Percentiles rank a stretch among this genome's conserved stretches.
Conservation (phyloP, 2,797 vertebrate genomes). For the Coreius guichenoti region DNA sequence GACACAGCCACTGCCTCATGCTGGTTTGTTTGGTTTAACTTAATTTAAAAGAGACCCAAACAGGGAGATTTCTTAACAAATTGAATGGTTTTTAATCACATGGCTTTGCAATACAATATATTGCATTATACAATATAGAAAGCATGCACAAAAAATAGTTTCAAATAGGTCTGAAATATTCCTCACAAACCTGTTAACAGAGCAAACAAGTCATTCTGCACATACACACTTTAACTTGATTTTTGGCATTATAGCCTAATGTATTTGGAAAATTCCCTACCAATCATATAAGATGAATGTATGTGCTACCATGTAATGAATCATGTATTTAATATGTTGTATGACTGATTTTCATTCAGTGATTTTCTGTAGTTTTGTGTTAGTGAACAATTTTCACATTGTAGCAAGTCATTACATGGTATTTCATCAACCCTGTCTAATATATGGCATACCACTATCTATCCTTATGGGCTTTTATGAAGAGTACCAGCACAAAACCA, state of each 20-base stretch:
- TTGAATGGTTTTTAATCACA: conserved; percentile 40
- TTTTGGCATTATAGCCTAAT: too few species aligned
- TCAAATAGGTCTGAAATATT: background rate
- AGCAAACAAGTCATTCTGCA: background rate
- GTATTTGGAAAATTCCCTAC: background rate
- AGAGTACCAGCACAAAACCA: background rate
- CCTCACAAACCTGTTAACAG: background rate
- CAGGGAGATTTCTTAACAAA: conserved; percentile 7
- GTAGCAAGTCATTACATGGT: conserved; percentile 14
- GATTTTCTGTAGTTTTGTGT: background rate
- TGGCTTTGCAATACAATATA: background rate
- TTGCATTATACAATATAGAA: background rate
- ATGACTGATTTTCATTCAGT: background rate
- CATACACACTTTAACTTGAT: background rate
- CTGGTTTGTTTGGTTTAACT: conserved; percentile 65
- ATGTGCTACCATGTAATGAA: background rate
- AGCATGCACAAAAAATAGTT: background rate
- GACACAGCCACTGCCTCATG: conserved; percentile 62
- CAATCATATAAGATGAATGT: background rate
- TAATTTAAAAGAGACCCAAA: conserved; percentile 56
- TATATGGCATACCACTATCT: background rate
- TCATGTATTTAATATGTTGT: background rate
- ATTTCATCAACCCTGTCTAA: conserved; percentile 29
- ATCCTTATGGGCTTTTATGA: background rate
- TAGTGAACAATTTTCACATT: background rate